These are phyloP conservation scores for Psittacula cyanocephala DNA, from an alignment of 2,113 vertebrate species.

Conservation along the genomic window DNA sequence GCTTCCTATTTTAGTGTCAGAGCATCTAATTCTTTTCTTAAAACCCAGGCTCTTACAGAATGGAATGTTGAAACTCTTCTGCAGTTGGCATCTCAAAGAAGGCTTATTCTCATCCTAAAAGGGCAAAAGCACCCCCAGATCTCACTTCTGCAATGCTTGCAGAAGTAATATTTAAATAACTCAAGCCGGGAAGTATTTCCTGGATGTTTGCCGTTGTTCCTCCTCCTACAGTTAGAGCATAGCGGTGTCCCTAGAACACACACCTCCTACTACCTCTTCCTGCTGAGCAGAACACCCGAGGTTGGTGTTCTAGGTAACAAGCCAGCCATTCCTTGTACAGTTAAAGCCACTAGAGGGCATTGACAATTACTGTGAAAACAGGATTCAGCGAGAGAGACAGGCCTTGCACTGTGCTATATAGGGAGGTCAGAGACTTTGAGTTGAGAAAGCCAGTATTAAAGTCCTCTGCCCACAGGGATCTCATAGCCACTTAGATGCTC, in stretches of 20 bases:
- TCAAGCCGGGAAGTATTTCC: neutral
- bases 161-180: neutral
- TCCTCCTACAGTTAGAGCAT: neutral
- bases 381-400: fast-evolving
- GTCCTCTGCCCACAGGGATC: neutral
- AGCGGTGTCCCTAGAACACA: neutral
- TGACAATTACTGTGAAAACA: neutral
- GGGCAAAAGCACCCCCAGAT: neutral
- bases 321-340: neutral
- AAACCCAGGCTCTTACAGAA: neutral
- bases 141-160: neutral
- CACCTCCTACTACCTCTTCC: neutral
- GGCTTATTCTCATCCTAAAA: neutral
- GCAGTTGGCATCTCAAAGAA: neutral
- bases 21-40: neutral
- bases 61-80: neutral
- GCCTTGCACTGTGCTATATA: neutral
- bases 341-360: constrained; percentile 32
- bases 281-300: fast-evolving
- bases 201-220: neutral
- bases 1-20: neutral
- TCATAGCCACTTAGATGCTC: neutral
- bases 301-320: neutral
- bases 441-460: neutral
- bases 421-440: neutral